A percentile compares a stretch with the other conserved stretches of the same genome.
Evolutionary conservation across 2,888 invertebrate species (phyloP).

Genomic region (Tethea ocularis): DNA sequence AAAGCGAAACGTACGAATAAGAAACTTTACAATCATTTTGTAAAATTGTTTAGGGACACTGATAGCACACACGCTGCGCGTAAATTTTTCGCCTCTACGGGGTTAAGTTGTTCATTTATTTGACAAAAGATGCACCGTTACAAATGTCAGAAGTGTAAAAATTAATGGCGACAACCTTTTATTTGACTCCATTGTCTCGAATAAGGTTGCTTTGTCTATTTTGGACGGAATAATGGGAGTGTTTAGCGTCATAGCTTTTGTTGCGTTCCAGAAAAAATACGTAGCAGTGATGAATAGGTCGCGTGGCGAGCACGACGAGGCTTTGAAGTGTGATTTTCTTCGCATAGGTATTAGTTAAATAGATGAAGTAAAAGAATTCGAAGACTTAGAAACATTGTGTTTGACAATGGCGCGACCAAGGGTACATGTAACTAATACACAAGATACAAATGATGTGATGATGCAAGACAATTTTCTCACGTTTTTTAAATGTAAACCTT

Average conservation of each 20-base stretch:
- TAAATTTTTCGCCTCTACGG: conserved; percentile 69
- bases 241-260: conserved; percentile 80
- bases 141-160: conserved; percentile 76
- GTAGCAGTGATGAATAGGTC: conserved; percentile 66
- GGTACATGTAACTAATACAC: conserved; percentile 23
- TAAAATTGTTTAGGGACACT: conserved; percentile 38
- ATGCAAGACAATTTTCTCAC: neutral
- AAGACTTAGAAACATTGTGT: conserved; percentile 37
- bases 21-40: conserved; percentile 52
- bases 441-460: conserved; percentile 5
- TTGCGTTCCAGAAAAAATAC: conserved; percentile 65
- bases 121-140: conserved; percentile 75
- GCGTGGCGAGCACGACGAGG: conserved; percentile 73
- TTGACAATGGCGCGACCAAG: conserved; percentile 29
- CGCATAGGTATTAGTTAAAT: conserved; percentile 69
- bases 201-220: conserved; percentile 79
- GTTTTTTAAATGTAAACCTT: neutral
- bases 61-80: conserved; percentile 67
- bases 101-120: conserved; percentile 54
- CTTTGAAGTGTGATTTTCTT: conserved; percentile 68
- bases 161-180: conserved; percentile 81
- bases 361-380: conserved; percentile 48
- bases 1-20: conserved; percentile 63
- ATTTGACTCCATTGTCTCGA: conserved; percentile 73
- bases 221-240: conserved; percentile 76